Conservation (phyloP, 2,888 invertebrate genomes). For the Falcaria lacertinaria region DNA sequence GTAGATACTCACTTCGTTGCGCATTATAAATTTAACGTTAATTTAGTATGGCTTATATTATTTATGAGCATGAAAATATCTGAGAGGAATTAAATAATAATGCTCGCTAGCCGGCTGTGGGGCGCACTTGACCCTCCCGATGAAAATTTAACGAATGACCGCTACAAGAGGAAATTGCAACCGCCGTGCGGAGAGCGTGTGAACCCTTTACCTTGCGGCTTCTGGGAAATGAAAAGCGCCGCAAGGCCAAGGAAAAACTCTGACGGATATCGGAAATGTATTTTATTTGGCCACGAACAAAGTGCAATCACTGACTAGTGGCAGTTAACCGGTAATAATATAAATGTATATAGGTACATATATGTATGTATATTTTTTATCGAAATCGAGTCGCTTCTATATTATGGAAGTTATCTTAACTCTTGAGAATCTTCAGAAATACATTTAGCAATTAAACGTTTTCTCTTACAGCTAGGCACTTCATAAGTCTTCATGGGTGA, state of each 20-base stretch:
- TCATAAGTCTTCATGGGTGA: too few species aligned
- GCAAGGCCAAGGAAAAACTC: constrained; percentile 25
- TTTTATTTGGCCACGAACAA: constrained; percentile 22
- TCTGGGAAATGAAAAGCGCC: constrained; percentile 36
- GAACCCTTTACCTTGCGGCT: constrained; percentile 47
- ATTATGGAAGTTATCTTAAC: too few species aligned
- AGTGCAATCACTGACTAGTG: constrained; percentile 10
- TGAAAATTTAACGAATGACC: constrained; percentile 64
- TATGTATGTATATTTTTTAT: too few species aligned
- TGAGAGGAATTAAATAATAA: constrained; percentile 50
- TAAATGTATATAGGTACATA: too few species aligned
- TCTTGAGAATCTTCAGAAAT: too few species aligned
- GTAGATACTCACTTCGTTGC: constrained; percentile 14
- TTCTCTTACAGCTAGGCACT: too few species aligned
- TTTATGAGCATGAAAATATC: constrained; percentile 47
- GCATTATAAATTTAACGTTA: constrained; percentile 42
- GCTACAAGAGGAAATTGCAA: constrained; percentile 62
- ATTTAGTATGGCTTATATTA: constrained; percentile 48
- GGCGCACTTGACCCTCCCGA: constrained; percentile 45
- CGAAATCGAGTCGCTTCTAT: too few species aligned
- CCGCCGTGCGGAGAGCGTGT: constrained; percentile 39
- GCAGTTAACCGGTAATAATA: constrained; percentile 4
- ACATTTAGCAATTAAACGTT: too few species aligned
- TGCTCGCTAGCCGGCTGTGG: constrained; percentile 30
- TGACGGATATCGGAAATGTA: constrained; percentile 16